Evolutionary conservation across 1,140 invertebrate genomes (phyloP), one percentile per base, ranked within the genome.

Genomic region (Araneus ventricosus): DNA sequence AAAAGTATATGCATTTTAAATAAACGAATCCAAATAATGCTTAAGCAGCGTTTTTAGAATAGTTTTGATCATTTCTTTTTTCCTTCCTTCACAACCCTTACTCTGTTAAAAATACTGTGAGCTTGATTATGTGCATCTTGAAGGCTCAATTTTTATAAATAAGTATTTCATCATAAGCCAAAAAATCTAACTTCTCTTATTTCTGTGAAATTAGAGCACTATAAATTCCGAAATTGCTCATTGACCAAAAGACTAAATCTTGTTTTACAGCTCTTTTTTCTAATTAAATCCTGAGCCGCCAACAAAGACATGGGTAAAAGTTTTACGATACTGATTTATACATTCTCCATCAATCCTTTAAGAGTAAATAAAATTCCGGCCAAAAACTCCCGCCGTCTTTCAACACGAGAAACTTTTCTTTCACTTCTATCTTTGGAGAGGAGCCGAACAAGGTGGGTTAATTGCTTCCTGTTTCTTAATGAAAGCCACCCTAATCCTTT

Each of bases 381-480:
- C 30, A 75, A 75, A 75, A 57, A 84, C 82, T 52, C 24, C 8
- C 14, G 20, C 34, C 37, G 30, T 24, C 7, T 34, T 37, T 80
- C 79, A 82, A 82, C 22, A 82, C 61, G 24, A 52, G n/a, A 27
- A 84, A 52, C 37, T 52, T 84, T 84, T 75, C 30, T 84, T 84
- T 84, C 24, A 14, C 24, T 84, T 20, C 7, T 52, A 10, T 57
- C 3, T 24, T 84, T 17, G 82, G 22, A 75, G 67, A 75, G 20
- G 70, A 75, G 30, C 5, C 84, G 87, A 75, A 88, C 87, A 88
- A 88, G 87, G 87, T 88, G 67, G 30, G 37, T 88, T 88, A 88
- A 88, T 88, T 88, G 87, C 87, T 88, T 88, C 87, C 87, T 63
- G 87, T 88, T 37, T 75, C 87, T 52, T 88, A 88, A 88, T 88